Base-by-base conservation (phyloP, 1,140 invertebrate species). In the Brachionus angularis region DNA sequence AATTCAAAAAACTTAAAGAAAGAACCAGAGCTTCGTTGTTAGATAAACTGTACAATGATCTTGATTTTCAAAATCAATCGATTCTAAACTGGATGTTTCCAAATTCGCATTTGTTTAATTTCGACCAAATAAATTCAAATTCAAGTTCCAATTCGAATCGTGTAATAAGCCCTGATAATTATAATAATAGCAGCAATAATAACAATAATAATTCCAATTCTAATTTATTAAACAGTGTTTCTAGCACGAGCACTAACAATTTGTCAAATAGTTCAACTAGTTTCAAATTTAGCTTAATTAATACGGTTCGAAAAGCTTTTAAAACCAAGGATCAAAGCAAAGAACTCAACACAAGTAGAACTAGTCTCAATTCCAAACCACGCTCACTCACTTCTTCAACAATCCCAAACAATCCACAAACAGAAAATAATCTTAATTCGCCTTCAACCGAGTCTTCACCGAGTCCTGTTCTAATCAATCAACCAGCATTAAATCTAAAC, bases 1-100 rank as follows among this genome's bases (percentile, higher is more conserved):
- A 50, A 42, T 70, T 70, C 18, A 42, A 53, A 50, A 70, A 70
- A 70, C 14, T 52, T 7, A 50, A 70, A 50, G 67, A 70, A 53
- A 46, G 67, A 18, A 70, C 67, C 1, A 42, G 46, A 47, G 27
- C n/a, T 7, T 39, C 46, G 10, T 23, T 70, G 12, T n/a, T 70
- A 12, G 67, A 70, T 1, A 70, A 50, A 42, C 14, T 70, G 5
- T 70, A 52, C 29, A 50, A 23, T 44, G 31, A 50, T 42, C 33
- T 70, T 29, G 29, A 70, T 25, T 1, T 16, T 23, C 46, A 70
- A 50, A 70, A 70, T 44, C 67, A 50, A 34, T 25, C 67, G 1
- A 42, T 70, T 70, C 18, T 70, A 18, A 27, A 42, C 3, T 47
- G 10, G 14, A 34, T 70, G 25, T 47, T 67, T 67, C 42, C 42